Evolutionary conservation across 2,888 invertebrate genomes (phyloP), one percentile per base, ranked within the genome.

Genomic region (Girardia tigrina): DNA sequence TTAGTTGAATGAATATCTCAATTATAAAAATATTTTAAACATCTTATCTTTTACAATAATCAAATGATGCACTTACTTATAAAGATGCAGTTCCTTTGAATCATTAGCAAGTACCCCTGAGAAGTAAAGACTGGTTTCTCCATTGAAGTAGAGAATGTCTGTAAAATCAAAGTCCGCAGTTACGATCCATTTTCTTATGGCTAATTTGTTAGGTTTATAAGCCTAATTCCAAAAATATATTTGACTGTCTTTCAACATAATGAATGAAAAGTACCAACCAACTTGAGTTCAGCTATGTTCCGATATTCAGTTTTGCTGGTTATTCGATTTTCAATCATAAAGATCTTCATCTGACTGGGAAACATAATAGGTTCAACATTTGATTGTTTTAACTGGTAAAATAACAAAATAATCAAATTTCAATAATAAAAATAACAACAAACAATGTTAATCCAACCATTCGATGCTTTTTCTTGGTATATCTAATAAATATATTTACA

Each of bases 221-320:
- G 56, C n/a, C 56, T 56, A 56, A 56, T 56, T 20, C 56, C 56
- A 56, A 56, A 20, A 56, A 56, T 56, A 56, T 56, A 8, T 56
- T 56, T 56, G 56, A 56, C 23, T 56, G 23, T 56, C n/a, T 56
- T n/a, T 12, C 4, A 56, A 56, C 4, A 56, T 20, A 56, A 56
- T 56, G n/a, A 8, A 56, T 56, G 4, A 56, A 8, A 56, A n/a
- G n/a, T n/a, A 56, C 56, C 4, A 56, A 56, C 56, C 56, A 56
- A 56, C n/a, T 23, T 56, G n/a, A 56, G 23, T 56, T 56, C 56
- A 56, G 56, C 56, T 20, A 56, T 56, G 23, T 56, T 56, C 23
- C 56, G 4, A 23, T 8, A 56, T n/a, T 56, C 56, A 56, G 56
- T 56, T 56, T n/a, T n/a, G 6, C 20, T 12, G 4, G 56, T 56